Evolutionary conservation across 2,888 invertebrate species (phyloP), one percentile per base, ranked within the genome.

Genomic region (Notodonta dromedarius): DNA sequence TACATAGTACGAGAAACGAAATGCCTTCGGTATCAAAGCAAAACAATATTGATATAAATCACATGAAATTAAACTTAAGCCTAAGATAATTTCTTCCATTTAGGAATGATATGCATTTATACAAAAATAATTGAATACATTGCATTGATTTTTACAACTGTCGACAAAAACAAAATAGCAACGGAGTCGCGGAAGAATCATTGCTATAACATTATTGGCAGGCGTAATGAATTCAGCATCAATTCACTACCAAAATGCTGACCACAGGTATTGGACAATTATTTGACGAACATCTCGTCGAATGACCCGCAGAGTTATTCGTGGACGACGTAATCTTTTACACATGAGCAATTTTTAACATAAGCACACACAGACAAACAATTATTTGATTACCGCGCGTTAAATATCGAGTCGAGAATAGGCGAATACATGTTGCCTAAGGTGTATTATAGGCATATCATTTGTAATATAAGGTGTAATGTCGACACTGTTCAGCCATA

Each of bases 61-160:
- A 71, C 62, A 61, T 67, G 58, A 76, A 74, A 70, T 58, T 64
- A 67, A 69, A 68, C 35, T 39, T 57, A 63, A 57, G 56, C 65
- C 70, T 78, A 78, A 67, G 68, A 71, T 67, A 70, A 69, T 65
- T 63, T 74, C 69, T 78, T 69, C 74, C 73, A 64, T 62, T 62
- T 61, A 67, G 79, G 75, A 83, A 84, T 84, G 84, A 85, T 87
- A 86, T 86, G 84, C 83, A 72, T 72, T 68, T 65, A 72, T 68
- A 73, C 63, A 61, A 59, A 58, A 57, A 52, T 52, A 52, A 54
- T 39, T 54, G 32, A 54, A 35, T 54, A 54, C 54, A 14, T 54
- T 39, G 54, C 35, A 54, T 54, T 54, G 52, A 51, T 39, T 39
- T 11, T 11, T 51, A 24, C 32, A 32, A 44, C 39, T 32, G 3